These are phyloP conservation scores for Crotophaga sulcirostris DNA, from an alignment of 2,113 vertebrate species.

Conservation along the genomic window DNA sequence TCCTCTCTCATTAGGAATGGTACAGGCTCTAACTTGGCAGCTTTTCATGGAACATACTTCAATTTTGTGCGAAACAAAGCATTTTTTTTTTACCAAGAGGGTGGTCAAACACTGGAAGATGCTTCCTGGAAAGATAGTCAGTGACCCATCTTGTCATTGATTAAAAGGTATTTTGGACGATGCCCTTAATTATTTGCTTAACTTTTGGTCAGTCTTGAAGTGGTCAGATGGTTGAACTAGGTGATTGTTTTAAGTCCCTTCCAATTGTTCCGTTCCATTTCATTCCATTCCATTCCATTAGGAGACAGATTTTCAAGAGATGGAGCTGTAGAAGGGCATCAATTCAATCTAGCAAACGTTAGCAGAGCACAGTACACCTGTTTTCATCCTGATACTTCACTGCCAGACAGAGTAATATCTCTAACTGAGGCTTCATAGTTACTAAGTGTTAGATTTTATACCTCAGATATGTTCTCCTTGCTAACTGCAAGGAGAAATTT, in stretches of 20 bases:
- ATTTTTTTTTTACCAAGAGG: neutral
- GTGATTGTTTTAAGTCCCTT: neutral
- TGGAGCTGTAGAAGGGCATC: neutral
- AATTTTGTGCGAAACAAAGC: neutral
- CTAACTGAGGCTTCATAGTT: neutral
- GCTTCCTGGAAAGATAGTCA: neutral
- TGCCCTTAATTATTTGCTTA: neutral
- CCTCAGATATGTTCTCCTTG: neutral
- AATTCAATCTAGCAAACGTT: neutral
- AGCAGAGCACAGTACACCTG: neutral
- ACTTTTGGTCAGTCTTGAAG: neutral
- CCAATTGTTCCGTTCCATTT: neutral
- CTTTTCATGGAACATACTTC: neutral
- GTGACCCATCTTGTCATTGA: neutral
- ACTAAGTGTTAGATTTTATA: neutral
- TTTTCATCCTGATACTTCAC: neutral
- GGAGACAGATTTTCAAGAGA: neutral
- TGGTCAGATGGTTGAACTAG: neutral
- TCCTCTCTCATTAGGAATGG: neutral
- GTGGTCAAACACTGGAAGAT: neutral
- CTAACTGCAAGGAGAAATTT: neutral
- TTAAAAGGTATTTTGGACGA: neutral
- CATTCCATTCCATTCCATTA: neutral
- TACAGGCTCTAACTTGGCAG: neutral
- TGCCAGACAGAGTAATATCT: neutral